Percentiles rank a stretch among this genome's conserved stretches.
phyloP scores from a whole-genome alignment of 2,113 vertebrate genomes.

The Sander lucioperca region DNA sequence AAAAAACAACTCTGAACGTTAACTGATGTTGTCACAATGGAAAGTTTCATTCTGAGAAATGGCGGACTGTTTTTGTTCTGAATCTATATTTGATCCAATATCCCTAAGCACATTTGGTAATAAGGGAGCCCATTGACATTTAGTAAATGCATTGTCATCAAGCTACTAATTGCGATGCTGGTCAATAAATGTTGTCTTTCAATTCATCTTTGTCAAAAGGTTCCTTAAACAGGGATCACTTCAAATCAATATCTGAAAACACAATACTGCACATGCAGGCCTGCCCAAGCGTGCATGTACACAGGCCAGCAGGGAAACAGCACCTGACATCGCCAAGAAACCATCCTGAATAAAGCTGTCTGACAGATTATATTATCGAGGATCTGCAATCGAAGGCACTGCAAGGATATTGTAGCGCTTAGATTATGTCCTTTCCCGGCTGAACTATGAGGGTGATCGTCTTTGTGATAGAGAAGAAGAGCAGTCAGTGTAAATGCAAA shows the following conservation, averaged over 20 bases:
- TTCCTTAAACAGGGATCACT: slow-evolving; percentile 49
- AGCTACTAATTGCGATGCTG: slow-evolving; percentile 53
- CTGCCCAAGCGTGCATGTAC: not conserved
- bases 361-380: slow-evolving; percentile 23
- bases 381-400: slow-evolving; percentile 17
- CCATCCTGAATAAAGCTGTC: slow-evolving; percentile 25
- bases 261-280: slow-evolving; percentile 34
- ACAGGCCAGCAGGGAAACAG: slow-evolving; percentile 26
- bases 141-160: slow-evolving; percentile 52
- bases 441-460: slow-evolving; percentile 14
- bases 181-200: slow-evolving; percentile 69
- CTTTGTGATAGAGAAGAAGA: slow-evolving; percentile 27
- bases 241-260: slow-evolving; percentile 51
- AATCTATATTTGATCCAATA: slow-evolving; percentile 23
- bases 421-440: slow-evolving; percentile 14
- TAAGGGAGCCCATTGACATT: slow-evolving; percentile 43
- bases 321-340: slow-evolving; percentile 30
- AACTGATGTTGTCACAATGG: not conserved
- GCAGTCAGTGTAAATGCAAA: slow-evolving; percentile 3
- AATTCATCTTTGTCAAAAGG: slow-evolving; percentile 52
- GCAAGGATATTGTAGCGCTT: slow-evolving; percentile 25
- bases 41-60: not conserved
- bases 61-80: not conserved
- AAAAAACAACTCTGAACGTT: not conserved
- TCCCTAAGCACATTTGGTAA: slow-evolving; percentile 31